Conservation (phyloP, 2,888 invertebrate species). For the Philhelius pedissequus region DNA sequence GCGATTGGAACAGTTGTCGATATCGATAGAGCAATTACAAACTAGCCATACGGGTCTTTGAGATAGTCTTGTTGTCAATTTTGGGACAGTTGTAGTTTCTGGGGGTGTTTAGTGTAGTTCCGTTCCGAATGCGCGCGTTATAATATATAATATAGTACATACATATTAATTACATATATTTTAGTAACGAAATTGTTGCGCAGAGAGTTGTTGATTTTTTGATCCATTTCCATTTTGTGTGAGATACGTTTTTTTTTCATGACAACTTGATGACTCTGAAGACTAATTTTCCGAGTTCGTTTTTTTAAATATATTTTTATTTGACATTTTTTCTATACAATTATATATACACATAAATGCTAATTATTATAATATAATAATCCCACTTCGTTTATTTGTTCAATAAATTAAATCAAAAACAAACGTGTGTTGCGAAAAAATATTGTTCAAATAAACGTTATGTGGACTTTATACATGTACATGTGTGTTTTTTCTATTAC, state of each 20-base stretch:
- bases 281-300: constrained; percentile 22
- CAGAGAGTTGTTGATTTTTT: constrained; percentile 23
- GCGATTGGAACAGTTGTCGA: constrained; percentile 89
- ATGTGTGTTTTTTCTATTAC: neutral
- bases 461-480: neutral
- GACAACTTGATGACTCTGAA: constrained; percentile 32
- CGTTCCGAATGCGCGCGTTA: constrained; percentile 49
- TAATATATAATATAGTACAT: neutral
- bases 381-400: neutral
- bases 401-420: neutral
- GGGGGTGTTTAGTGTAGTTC: constrained; percentile 53
- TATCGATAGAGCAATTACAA: constrained; percentile 91
- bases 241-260: constrained; percentile 10
- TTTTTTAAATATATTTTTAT: constrained; percentile 12
- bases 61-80: constrained; percentile 70
- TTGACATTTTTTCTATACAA: constrained; percentile 13
- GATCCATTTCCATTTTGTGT: constrained; percentile 22
- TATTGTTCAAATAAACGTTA: constrained; percentile 18
- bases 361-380: neutral
- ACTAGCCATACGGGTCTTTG: constrained; percentile 78
- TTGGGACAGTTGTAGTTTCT: constrained; percentile 26
- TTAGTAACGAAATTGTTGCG: constrained; percentile 27
- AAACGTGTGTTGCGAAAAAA: neutral
- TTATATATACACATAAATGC: neutral
- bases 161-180: constrained; percentile 20